A percentile compares a stretch with the other conserved stretches of the same genome.
These are phyloP conservation scores for Myiotriccus ornatus DNA, from an alignment of 2,797 vertebrate genomes.

Conservation along the genomic window DNA sequence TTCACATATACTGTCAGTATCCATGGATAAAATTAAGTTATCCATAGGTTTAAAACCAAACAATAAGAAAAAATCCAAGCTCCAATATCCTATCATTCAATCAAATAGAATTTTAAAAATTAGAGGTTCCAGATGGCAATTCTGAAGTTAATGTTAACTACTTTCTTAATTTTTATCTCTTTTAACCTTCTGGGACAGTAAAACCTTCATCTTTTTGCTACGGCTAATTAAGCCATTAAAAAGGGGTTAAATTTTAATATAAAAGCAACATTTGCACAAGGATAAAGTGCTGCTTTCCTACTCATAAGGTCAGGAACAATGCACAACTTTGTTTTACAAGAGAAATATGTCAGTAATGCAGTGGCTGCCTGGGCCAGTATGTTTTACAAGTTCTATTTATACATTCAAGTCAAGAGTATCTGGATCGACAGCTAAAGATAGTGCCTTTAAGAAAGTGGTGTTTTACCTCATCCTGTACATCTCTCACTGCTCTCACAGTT, in stretches of 20 bases:
- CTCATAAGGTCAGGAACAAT: background rate
- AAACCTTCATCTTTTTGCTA: background rate
- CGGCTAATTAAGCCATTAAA: background rate
- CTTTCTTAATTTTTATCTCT: background rate
- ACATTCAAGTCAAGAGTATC: conserved; percentile 33
- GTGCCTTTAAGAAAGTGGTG: conserved; percentile 34
- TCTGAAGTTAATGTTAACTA: background rate
- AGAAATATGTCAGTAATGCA: conserved; percentile 20
- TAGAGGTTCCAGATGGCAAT: background rate
- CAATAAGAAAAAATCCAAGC: background rate
- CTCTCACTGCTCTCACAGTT: background rate
- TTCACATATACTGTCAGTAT: background rate
- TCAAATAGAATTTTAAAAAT: background rate
- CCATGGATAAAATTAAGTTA: background rate
- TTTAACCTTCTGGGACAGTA: background rate
- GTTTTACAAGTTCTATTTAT: conserved; percentile 13
- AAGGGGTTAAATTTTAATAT: background rate
- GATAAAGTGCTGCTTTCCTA: background rate
- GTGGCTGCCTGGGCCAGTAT: background rate
- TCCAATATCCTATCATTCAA: background rate
- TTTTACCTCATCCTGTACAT: background rate
- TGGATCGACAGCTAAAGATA: conserved; percentile 21
- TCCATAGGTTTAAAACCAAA: background rate
- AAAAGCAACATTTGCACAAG: background rate
- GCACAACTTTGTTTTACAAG: background rate